Evolutionary conservation across 2,888 invertebrate genomes (phyloP).

Genomic region (Melieria picta): DNA sequence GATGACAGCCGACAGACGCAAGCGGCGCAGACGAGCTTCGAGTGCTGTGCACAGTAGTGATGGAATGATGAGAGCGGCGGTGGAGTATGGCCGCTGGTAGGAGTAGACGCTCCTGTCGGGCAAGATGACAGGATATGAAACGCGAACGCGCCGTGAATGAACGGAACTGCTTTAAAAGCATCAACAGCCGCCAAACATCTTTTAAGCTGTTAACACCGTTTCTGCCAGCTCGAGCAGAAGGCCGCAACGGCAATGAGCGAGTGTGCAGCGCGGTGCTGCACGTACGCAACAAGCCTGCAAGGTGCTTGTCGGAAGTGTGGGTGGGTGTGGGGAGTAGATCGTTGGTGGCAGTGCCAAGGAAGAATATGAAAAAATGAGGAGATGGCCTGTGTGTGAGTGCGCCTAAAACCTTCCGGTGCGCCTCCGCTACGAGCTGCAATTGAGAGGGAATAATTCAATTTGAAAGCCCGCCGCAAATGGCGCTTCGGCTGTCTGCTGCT

Average conservation of each 20-base stretch:
- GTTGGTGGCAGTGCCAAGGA: not conserved
- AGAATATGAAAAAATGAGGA: not conserved
- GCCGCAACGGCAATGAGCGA: not conserved
- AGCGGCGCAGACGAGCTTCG: not conserved
- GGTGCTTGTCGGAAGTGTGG: not conserved
- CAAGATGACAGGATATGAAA: not conserved
- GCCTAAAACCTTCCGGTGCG: not conserved
- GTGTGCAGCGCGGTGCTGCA: not conserved
- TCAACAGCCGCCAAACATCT: not conserved
- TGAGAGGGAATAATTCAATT: conserved; percentile 21
- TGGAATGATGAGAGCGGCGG: not conserved
- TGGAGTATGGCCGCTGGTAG: not conserved
- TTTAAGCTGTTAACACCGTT: conserved; percentile 12
- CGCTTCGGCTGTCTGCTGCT: no score
- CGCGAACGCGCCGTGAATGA: not conserved
- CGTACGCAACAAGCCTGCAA: not conserved
- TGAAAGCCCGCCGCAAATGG: not conserved
- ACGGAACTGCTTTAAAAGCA: not conserved
- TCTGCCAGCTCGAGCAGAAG: not conserved
- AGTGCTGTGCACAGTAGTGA: not conserved
- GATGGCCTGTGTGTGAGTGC: no score
- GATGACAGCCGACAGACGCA: not conserved
- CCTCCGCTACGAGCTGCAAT: not conserved
- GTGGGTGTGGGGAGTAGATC: not conserved
- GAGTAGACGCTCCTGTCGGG: not conserved